Conservation (phyloP, 2,888 invertebrate species). For the Pemphredon lugubris region DNA sequence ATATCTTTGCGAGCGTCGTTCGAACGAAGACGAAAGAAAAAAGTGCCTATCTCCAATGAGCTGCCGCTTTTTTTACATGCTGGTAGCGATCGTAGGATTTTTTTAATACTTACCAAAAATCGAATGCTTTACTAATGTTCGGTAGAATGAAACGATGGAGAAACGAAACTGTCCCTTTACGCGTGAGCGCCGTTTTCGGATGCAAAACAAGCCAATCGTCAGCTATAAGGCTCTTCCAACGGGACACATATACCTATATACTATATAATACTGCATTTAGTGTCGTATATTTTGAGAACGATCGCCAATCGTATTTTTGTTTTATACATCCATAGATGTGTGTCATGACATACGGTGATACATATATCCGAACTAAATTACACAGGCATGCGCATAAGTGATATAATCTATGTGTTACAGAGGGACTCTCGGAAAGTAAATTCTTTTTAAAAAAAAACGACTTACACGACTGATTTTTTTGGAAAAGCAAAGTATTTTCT, state of each 20-base stretch:
- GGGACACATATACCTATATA: constrained; percentile 21
- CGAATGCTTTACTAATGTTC: constrained; percentile 67
- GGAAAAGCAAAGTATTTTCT: too few relatives aligned
- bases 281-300: constrained; percentile 44
- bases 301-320: constrained; percentile 51
- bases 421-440: too few relatives aligned
- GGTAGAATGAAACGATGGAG: neutral
- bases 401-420: too few relatives aligned
- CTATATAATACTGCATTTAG: constrained; percentile 49
- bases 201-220: neutral
- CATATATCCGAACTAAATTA: constrained; percentile 35
- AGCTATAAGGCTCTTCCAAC: constrained; percentile 32
- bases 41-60: constrained; percentile 59
- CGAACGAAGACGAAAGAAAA: constrained; percentile 14
- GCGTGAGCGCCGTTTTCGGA: neutral
- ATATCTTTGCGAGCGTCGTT: neutral
- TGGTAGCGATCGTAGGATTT: constrained; percentile 43
- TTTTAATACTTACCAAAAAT: constrained; percentile 67
- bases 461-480: too few relatives aligned
- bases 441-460: too few relatives aligned
- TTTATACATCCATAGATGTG: constrained; percentile 46
- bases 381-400: constrained; percentile 47
- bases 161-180: neutral
- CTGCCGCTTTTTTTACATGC: constrained; percentile 53
- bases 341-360: constrained; percentile 51